Evolutionary conservation across 2,113 vertebrate genomes (phyloP).

Genomic region (Hemichromis elongatus): DNA sequence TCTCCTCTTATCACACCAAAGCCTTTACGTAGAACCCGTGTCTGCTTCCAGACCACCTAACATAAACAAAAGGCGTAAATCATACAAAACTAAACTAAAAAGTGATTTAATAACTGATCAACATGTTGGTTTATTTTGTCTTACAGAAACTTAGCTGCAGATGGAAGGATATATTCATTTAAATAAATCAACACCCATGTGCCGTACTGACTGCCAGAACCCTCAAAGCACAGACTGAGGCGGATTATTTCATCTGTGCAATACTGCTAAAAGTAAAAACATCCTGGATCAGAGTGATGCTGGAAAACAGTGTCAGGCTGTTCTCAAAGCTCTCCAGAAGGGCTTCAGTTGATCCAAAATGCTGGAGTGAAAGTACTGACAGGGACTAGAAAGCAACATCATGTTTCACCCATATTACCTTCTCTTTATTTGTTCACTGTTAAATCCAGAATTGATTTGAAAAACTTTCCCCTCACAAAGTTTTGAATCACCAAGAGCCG

Average conservation of each 20-base stretch:
- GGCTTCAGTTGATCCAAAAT: neutral
- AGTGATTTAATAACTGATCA: neutral
- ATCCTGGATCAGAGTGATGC: neutral
- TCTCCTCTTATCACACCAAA: neutral
- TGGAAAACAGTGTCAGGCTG: neutral
- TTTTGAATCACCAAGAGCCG: neutral
- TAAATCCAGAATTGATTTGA: neutral
- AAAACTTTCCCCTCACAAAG: neutral
- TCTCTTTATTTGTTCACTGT: neutral
- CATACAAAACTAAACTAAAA: neutral
- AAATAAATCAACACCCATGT: neutral
- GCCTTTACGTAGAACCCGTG: neutral
- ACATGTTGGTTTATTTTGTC: neutral
- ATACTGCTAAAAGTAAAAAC: neutral
- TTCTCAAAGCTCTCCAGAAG: neutral
- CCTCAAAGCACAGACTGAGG: neutral
- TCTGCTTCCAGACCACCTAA: neutral
- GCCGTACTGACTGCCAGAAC: neutral
- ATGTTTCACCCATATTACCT: rapidly evolving
- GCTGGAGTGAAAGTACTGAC: neutral
- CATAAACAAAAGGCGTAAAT: neutral
- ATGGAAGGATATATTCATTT: neutral
- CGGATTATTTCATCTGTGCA: neutral
- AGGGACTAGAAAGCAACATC: neutral
- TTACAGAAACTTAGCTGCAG: neutral